Percentiles rank a stretch among this genome's conserved stretches.
Evolutionary conservation across 2,797 vertebrate species (phyloP).

Genomic region (Trichosurus vulpecula): DNA sequence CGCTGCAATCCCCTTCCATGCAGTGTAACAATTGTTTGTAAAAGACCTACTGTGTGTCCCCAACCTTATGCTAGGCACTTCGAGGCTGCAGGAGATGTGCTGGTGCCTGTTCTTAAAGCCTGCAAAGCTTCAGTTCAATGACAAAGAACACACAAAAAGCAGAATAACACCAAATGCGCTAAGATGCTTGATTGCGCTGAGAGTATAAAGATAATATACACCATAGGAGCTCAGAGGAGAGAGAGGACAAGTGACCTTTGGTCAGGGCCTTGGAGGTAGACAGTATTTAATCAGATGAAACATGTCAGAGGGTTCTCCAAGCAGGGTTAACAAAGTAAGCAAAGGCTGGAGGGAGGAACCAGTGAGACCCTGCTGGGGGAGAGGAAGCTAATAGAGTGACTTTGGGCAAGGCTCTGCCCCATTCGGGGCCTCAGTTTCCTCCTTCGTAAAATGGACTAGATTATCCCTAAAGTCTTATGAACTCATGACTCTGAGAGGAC

Average conservation of each 20-base stretch:
- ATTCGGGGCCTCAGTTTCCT: neutral
- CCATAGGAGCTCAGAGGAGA: neutral
- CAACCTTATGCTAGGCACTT: neutral
- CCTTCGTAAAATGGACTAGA: neutral
- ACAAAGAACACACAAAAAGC: neutral
- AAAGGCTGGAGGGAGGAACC: neutral
- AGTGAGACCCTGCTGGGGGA: neutral
- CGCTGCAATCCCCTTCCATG: neutral
- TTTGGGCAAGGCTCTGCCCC: neutral
- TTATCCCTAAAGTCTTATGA: neutral
- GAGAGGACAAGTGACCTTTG: neutral
- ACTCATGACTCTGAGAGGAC: neutral
- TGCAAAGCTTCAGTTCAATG: neutral
- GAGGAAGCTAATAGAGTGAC: neutral
- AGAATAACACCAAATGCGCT: neutral
- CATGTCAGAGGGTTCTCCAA: neutral
- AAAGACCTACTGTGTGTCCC: neutral
- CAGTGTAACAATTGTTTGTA: neutral
- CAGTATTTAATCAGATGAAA: neutral
- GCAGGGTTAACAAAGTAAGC: neutral
- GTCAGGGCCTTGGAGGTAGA: neutral
- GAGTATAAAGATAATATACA: neutral
- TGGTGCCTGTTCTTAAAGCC: neutral
- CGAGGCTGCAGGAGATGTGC: rapidly evolving
- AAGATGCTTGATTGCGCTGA: neutral